Conservation (phyloP, 2,113 vertebrate species). For the Callithrix jacchus region DNA sequence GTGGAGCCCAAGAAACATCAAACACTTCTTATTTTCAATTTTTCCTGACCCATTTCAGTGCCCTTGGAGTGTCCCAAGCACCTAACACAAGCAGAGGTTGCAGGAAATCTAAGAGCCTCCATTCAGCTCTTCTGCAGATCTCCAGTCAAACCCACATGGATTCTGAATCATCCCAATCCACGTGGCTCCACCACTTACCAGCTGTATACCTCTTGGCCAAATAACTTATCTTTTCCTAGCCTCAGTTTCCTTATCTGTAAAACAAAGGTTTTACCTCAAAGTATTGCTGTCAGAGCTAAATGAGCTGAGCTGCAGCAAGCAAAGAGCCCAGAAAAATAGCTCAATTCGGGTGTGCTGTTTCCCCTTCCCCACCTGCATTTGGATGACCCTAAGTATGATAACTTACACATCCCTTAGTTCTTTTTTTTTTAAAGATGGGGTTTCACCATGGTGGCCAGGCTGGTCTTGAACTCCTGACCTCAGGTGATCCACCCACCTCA, state of each 20-base stretch:
- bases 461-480: too few species aligned
- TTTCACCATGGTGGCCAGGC: too few species aligned
- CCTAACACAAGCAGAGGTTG: background rate
- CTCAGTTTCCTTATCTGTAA: background rate
- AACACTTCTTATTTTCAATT: background rate
- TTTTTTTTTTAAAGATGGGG: background rate
- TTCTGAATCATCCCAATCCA: background rate
- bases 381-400: background rate
- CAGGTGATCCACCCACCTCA: too few species aligned
- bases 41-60: background rate
- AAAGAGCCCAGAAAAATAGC: background rate
- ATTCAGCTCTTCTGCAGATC: background rate
- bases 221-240: background rate
- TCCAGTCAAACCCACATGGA: background rate
- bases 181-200: background rate
- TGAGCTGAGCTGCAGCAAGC: background rate
- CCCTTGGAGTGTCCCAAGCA: background rate
- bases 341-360: too few species aligned
- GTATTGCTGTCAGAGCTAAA: background rate
- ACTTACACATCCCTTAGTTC: background rate
- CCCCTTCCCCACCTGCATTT: background rate
- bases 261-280: background rate
- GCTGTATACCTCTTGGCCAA: background rate
- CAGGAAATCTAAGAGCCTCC: background rate
- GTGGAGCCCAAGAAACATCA: background rate